Conservation (phyloP, 2,113 vertebrate species). For the Falco punctatus region DNA sequence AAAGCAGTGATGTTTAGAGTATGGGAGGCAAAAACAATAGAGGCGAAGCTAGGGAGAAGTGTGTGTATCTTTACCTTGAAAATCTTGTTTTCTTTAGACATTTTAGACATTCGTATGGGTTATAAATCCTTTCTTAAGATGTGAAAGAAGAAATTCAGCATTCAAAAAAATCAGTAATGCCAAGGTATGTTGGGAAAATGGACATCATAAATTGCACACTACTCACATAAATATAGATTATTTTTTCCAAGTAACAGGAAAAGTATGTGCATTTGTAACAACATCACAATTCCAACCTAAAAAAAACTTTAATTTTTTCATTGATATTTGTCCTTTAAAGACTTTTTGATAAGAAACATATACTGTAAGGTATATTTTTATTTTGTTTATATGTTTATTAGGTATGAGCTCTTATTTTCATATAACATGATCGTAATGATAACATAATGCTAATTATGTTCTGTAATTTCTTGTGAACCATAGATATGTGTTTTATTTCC, state of each 20-base stretch:
- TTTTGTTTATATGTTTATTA: background rate
- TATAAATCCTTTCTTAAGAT: background rate
- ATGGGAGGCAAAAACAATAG: no score
- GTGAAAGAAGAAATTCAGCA: background rate
- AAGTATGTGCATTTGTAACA: background rate
- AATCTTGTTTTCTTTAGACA: background rate
- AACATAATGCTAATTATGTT: background rate
- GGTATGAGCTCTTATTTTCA: background rate
- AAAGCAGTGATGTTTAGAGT: background rate
- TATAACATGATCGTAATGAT: background rate
- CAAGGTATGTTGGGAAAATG: background rate
- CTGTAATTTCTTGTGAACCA: background rate
- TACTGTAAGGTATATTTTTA: background rate
- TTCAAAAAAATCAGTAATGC: background rate
- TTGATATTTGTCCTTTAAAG: background rate
- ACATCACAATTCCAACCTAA: background rate
- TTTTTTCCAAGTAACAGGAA: background rate
- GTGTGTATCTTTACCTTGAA: background rate
- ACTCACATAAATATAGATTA: background rate
- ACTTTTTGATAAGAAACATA: background rate
- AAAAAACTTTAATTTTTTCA: background rate
- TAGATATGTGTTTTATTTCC: background rate
- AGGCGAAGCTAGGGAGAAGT: background rate
- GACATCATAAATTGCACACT: background rate
- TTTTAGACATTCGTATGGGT: background rate